Conservation (phyloP, 2,888 invertebrate genomes). For the Crioceris asparagi region DNA sequence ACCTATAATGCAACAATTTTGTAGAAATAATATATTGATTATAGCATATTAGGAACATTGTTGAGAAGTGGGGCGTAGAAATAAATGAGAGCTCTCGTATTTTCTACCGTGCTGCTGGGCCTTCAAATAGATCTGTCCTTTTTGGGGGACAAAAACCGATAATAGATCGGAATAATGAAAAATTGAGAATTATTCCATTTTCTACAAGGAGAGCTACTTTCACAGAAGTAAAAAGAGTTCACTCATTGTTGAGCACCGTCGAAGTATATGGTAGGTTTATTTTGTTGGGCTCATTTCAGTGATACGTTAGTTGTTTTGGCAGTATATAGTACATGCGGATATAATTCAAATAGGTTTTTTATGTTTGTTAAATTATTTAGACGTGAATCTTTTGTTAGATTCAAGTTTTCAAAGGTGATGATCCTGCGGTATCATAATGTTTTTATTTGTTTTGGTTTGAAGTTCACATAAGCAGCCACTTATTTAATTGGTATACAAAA, state of each 20-base stretch:
- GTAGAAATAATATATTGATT: constrained; percentile 19
- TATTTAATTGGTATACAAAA: too few species aligned
- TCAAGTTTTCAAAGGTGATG: too few species aligned
- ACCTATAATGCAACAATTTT: neutral
- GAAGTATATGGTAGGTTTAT: constrained; percentile 54
- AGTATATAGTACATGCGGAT: neutral
- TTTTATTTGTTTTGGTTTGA: too few species aligned
- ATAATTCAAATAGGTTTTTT: too few species aligned
- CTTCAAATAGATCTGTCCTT: constrained; percentile 57
- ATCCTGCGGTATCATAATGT: too few species aligned
- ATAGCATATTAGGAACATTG: constrained; percentile 65
- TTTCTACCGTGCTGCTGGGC: constrained; percentile 66
- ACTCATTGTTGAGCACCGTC: constrained; percentile 53
- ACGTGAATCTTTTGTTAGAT: too few species aligned
- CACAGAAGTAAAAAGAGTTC: constrained; percentile 66
- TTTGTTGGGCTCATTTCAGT: too few species aligned
- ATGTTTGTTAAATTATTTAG: too few species aligned
- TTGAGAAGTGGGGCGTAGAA: constrained; percentile 56
- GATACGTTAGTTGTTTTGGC: neutral
- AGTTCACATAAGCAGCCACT: too few species aligned
- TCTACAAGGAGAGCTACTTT: constrained; percentile 72
- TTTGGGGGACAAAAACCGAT: constrained; percentile 65
- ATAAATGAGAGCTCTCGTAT: constrained; percentile 58
- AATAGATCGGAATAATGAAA: constrained; percentile 49
- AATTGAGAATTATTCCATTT: constrained; percentile 66